Evolutionary conservation across 2,888 invertebrate genomes (phyloP), one percentile per base, ranked within the genome.

Genomic region (Ametastegia equiseti): DNA sequence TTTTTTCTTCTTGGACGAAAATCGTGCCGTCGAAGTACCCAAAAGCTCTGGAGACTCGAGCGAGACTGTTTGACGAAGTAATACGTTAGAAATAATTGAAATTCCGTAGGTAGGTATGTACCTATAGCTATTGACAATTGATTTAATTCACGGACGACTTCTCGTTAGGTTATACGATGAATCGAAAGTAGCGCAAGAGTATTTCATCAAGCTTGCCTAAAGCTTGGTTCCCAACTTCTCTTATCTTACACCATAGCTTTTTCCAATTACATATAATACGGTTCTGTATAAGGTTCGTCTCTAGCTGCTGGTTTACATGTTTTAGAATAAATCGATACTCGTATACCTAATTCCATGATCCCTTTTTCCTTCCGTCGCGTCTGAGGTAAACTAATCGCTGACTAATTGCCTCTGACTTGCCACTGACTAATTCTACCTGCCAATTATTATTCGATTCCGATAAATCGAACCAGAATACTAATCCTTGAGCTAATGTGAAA

Each of bases 401-500:
- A 67, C n/a, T 67, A 67, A 67, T 67, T 67, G 39, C 39, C 65
- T 67, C 19, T 39, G 15, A 67, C 6, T 67, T 19, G 65, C n/a
- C n/a, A n/a, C n/a, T n/a, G n/a, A n/a, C n/a, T n/a, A n/a, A n/a
- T n/a, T n/a, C n/a, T n/a, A n/a, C n/a, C n/a, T n/a, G n/a, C 23
- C 65, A 39, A 67, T 67, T 67, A 67, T 67, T n/a, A n/a, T 67
- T 67, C 19, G 36, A 13, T n/a, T n/a, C 65, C 39, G 39, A 67
- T 67, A 19, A 67, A 67, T n/a, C 36, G 39, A 67, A 67, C 65
- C 36, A 39, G 39, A 39, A 39, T 23, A 30, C 30, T 60, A 67
- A 67, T 67, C 15, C 13, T 30, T 15, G 15, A 60, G 3, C 60
- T 9, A 60, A 15, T 6, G 23, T 23, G 23, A 19, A 50, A 6